phyloP scores from a whole-genome alignment of 2,888 invertebrate species.

The Hesperia comma region DNA sequence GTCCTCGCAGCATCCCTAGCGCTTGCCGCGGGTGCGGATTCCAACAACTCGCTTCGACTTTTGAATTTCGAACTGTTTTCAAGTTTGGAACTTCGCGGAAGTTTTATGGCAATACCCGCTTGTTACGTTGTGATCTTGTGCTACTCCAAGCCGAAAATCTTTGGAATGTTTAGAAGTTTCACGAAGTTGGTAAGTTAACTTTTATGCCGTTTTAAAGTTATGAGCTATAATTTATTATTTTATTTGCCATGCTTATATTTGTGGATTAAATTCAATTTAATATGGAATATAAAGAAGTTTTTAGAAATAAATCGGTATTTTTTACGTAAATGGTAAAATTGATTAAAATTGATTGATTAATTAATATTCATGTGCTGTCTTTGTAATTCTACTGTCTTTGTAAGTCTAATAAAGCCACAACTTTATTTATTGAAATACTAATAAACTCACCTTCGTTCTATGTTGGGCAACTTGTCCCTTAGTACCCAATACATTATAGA shows the following conservation, averaged over 20 bases:
- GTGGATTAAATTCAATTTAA: no score
- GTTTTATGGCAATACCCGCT: conserved; percentile 28
- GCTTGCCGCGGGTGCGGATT: conserved; percentile 40
- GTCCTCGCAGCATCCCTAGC: conserved; percentile 54
- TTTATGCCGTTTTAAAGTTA: conserved; percentile 4
- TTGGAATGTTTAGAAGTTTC: conserved; percentile 29
- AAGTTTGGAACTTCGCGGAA: conserved; percentile 29
- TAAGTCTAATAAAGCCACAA: no score
- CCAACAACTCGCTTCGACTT: conserved; percentile 40
- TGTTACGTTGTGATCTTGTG: conserved; percentile 37
- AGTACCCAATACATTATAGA: no score
- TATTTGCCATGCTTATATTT: not conserved
- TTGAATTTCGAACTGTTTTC: conserved; percentile 31
- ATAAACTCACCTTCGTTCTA: no score
- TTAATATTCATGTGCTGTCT: no score
- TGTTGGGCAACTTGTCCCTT: no score
- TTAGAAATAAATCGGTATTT: no score
- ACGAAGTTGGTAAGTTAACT: conserved; percentile 36
- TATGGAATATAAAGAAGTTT: no score
- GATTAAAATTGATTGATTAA: no score
- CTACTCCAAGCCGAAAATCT: conserved; percentile 19
- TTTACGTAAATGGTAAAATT: no score
- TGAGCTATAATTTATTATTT: not conserved
- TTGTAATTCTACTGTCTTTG: no score
- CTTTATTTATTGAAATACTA: no score